phyloP scores from a whole-genome alignment of 2,888 invertebrate genomes.

The Pediacus dermestoides region DNA sequence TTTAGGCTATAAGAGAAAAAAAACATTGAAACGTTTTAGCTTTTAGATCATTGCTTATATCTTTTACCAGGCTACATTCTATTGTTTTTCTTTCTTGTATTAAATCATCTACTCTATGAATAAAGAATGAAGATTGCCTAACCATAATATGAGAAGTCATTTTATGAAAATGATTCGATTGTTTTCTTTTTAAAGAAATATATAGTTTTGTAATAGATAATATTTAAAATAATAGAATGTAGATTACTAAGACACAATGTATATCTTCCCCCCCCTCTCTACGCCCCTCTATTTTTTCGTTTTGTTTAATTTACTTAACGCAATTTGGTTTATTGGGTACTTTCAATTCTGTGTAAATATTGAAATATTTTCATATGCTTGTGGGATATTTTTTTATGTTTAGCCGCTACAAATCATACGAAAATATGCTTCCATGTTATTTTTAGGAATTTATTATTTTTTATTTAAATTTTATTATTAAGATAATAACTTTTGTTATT shows the following conservation, averaged over 20 bases:
- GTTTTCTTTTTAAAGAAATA: conserved; percentile 11
- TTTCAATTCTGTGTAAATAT: conserved; percentile 38
- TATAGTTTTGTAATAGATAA: conserved; percentile 13
- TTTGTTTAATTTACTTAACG: conserved; percentile 27
- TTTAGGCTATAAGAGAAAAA: conserved; percentile 44
- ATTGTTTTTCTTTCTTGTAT: no score
- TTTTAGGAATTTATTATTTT: conserved; percentile 42
- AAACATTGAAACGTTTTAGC: conserved; percentile 40
- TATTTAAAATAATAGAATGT: conserved; percentile 24
- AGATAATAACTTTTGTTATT: conserved; percentile 51
- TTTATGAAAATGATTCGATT: conserved; percentile 7
- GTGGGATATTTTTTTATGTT: conserved; percentile 39
- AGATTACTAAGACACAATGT: conserved; percentile 22
- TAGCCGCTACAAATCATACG: conserved; percentile 43
- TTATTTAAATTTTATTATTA: conserved; percentile 47
- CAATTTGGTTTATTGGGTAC: conserved; percentile 41
- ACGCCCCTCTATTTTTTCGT: no score
- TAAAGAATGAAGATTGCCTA: no score
- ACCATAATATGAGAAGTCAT: no score
- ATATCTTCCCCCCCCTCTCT: no score
- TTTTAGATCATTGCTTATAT: conserved; percentile 40
- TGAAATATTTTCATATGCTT: conserved; percentile 40
- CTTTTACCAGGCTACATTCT: conserved; percentile 29
- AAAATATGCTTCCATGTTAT: conserved; percentile 31
- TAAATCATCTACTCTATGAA: no score